phyloP scores from a whole-genome alignment of 2,113 vertebrate species.

The Oostethus manadensis region DNA sequence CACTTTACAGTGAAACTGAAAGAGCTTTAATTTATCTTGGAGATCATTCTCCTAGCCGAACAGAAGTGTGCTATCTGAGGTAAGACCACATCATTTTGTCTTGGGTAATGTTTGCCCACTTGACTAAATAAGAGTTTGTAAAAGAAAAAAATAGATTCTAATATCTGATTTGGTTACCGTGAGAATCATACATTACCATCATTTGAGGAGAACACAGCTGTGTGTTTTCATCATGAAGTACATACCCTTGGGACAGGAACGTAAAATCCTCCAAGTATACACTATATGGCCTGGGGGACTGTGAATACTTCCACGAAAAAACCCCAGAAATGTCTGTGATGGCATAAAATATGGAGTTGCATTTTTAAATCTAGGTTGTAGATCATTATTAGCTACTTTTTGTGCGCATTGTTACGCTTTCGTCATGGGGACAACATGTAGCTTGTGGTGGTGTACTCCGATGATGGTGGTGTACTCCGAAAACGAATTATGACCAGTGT shows the following conservation, averaged over 20 bases:
- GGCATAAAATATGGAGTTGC: constrained; percentile 4
- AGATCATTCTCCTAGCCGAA: constrained; percentile 1
- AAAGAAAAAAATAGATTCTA: too few species aligned
- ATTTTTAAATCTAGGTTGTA: not conserved
- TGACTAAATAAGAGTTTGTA: not conserved
- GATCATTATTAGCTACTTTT: not conserved
- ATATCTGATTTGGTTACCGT: constrained; percentile 15
- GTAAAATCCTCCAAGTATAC: constrained; percentile 45
- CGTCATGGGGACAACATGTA: not conserved
- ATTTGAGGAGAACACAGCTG: constrained; percentile 39
- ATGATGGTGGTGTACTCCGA: too few species aligned
- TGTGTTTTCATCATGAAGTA: constrained; percentile 26
- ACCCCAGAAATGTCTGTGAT: constrained; percentile 50
- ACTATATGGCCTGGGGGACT: constrained; percentile 34
- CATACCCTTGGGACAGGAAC: constrained; percentile 30
- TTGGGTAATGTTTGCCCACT: not conserved
- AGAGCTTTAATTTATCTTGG: constrained; percentile 30
- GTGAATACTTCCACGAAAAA: constrained; percentile 31
- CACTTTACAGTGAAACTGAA: too few species aligned
- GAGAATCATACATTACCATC: constrained; percentile 10
- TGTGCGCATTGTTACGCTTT: not conserved
- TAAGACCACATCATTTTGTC: constrained; percentile 22
- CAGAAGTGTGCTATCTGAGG: constrained; percentile 17
- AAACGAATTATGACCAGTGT: too few species aligned
- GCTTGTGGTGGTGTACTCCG: too few species aligned